Base-by-base conservation (phyloP, 2,888 invertebrate species). In the Polydesmus complanatus region DNA sequence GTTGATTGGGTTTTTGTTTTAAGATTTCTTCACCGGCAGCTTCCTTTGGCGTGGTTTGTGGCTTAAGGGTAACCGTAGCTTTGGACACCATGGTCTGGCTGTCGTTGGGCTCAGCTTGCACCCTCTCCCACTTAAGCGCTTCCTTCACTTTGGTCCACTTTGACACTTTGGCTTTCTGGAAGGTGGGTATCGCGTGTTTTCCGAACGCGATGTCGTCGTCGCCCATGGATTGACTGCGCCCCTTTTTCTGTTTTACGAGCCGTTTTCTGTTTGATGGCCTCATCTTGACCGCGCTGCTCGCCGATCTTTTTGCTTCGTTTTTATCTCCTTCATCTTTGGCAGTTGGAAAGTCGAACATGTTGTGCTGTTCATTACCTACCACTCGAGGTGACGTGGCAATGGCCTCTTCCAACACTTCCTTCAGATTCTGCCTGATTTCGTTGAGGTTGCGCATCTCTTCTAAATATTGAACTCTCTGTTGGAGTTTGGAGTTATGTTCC, bases 111-210 rank as follows among this genome's bases (percentile, higher is more conserved):
- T 76, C 74, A 74, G 77, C 75, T 65, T 81, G 81, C 0, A 86
- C 86, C 67, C 84, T 83, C 70, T 88, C 88, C 88, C 88, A 88
- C 68, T 85, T 87, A 68, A 89, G 86, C 18, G 90, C 90, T 54
- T 88, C 88, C 73, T 90, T 91, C 11, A 91, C 90, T 74, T 84
- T 84, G 0, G 88, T 88, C 90, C 90, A 91, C 70, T 90, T 90
- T 0, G 89, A 88, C 56, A 85, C 81, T 69, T 84, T 84, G 0
- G 83, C 78, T 61, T 69, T 70, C 5, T 23, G 23, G 14, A 3
- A 2, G 2, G 54, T 37, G 26, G 21, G 60, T 49, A 37, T 37
- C 37, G 14, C 26, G 11, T 48, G 48, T 50, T 55, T 58, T 60
- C 56, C 63, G 51, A 37, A 37, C 8, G 8, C 14, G 37, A 66